These are phyloP conservation scores for Tetranychus piercei DNA, from an alignment of 2,888 invertebrate species.

Conservation along the genomic window DNA sequence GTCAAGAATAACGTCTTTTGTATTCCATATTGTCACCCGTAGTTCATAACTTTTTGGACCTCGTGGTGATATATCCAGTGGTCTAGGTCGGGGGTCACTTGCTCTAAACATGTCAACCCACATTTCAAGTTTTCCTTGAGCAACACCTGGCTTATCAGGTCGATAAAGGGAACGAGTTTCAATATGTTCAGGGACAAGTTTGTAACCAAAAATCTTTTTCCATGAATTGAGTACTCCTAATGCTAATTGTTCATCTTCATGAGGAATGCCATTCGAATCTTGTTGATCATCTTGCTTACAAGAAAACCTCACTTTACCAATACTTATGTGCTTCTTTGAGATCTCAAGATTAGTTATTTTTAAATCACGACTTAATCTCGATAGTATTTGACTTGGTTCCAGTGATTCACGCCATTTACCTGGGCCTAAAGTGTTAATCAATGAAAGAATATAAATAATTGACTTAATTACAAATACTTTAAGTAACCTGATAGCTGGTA, in stretches of 20 bases:
- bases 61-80: constrained; percentile 55
- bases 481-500: constrained; percentile 45
- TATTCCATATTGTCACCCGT: constrained; percentile 76
- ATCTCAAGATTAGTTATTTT: constrained; percentile 54
- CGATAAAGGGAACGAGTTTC: constrained; percentile 70
- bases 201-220: constrained; percentile 3
- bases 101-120: constrained; percentile 91
- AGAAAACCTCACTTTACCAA: constrained; percentile 49
- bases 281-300: not conserved
- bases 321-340: constrained; percentile 47
- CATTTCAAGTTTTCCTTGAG: constrained; percentile 68
- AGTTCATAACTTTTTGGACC: constrained; percentile 54
- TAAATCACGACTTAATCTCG: constrained; percentile 65
- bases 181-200: constrained; percentile 69
- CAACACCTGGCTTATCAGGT: constrained; percentile 52
- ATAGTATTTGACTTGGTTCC: constrained; percentile 69
- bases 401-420: constrained; percentile 73
- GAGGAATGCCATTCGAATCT: not conserved
- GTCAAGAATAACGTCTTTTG: constrained; percentile 74
- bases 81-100: constrained; percentile 46
- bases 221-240: constrained; percentile 9
- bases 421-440: constrained; percentile 21
- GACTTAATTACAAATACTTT: constrained; percentile 44
- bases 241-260: constrained; percentile 14
- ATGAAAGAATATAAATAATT: constrained; percentile 33